Evolutionary conservation across 64 coral and sea anemone species (phyloP), one percentile per base, ranked within the genome.

Genomic region (Hydrozoanthus tunicans): DNA sequence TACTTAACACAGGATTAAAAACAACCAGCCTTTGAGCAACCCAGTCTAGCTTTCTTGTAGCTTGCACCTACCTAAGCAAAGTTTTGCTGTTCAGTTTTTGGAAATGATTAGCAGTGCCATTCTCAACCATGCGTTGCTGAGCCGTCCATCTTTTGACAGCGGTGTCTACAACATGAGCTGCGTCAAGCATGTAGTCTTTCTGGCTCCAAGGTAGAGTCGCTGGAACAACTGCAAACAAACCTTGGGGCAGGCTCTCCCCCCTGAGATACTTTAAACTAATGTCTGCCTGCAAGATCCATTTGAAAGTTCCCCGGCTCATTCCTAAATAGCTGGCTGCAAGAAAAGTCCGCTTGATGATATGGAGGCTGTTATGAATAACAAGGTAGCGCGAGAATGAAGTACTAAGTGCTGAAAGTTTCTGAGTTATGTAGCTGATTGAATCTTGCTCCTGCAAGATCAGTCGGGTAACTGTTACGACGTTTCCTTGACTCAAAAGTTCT

Each of bases 311-410:
- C 17, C 60, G 84, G 25, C 54, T 59, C 84, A 88, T 88, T 59
- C 25, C 11, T 20, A 88, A 59, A 60, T 74, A 59, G 13, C 74
- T 3, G 23, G 84, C 69, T 3, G 57, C 84, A 59, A 56, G 69
- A 51, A 74, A 91, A 0, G 79, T 79, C 7, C 90, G 56, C 5
- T 63, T 23, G 5, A 77, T 67, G 55, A 91, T 17, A 17, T 56
- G 6, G 12, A 85, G 15, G 56, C 84, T 91, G 79, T 94, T 90
- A 7, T 89, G 89, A 7, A 94, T 53, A 6, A 94, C 64, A 6
- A 94, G 70, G 64, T 78, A 83, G 4, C 69, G 63, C 0, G 32
- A 26, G 17, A 56, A 52, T 17, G 58, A 64, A 10, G 73, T 78
- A 0, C 53, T 59, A 20, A 94, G 76, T n/a, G 54, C 32, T 27